Evolutionary conservation across 2,888 invertebrate species (phyloP).

Genomic region (Plebejus melissa): DNA sequence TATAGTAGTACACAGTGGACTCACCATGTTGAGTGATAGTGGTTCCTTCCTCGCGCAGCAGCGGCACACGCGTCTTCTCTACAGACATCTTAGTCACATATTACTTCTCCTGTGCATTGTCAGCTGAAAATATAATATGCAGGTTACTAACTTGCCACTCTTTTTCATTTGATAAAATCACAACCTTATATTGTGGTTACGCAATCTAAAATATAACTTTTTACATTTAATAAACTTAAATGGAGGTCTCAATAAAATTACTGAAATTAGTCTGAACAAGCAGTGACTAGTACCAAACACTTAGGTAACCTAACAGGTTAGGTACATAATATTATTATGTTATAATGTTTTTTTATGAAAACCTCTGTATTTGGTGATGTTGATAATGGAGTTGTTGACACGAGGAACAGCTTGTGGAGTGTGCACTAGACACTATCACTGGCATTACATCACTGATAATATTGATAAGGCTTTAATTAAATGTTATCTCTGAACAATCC

Average conservation of each 20-base stretch:
- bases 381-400: background rate
- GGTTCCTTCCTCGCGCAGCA: constrained; percentile 47
- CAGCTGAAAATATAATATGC: background rate
- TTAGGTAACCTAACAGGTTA: too few relatives aligned
- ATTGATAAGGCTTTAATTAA: background rate
- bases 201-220: too few relatives aligned
- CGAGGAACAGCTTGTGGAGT: background rate
- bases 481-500: background rate
- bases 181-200: too few relatives aligned
- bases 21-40: constrained; percentile 37
- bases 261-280: too few relatives aligned
- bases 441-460: background rate
- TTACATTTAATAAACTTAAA: too few relatives aligned
- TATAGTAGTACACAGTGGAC: background rate
- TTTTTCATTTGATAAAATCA: too few relatives aligned
- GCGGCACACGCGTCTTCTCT: constrained; percentile 54
- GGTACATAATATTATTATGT: too few relatives aligned
- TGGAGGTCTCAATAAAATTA: too few relatives aligned
- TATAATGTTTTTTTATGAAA: background rate
- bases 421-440: background rate
- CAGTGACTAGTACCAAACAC: too few relatives aligned
- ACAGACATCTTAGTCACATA: constrained; percentile 49
- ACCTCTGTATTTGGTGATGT: background rate
- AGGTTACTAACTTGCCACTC: too few relatives aligned
- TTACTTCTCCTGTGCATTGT: constrained; percentile 28